phyloP scores from a whole-genome alignment of 1,140 invertebrate genomes.

The Heliconius eleuchia region DNA sequence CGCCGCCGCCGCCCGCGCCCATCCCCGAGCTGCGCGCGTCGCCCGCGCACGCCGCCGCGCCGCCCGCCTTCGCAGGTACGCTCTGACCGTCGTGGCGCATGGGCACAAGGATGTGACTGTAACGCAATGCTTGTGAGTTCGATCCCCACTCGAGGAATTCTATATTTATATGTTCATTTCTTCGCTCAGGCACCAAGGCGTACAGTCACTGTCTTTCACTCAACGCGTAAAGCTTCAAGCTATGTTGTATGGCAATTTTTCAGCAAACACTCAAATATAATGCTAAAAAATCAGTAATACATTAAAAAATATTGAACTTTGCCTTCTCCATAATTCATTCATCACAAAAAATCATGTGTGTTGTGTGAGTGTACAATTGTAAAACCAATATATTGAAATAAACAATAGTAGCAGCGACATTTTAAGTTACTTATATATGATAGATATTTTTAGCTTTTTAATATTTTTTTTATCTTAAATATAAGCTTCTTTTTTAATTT shows the following conservation, averaged over 20 bases:
- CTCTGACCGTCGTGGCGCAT: background rate
- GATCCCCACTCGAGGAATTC: too few species aligned
- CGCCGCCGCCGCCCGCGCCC: slow-evolving; percentile 86
- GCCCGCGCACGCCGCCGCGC: slow-evolving; percentile 74
- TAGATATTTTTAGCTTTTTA: slow-evolving; percentile 8
- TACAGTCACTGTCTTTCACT: too few species aligned
- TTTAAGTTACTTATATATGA: background rate
- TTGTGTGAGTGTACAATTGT: slow-evolving; percentile 18
- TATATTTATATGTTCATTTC: too few species aligned
- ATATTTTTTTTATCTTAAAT: background rate
- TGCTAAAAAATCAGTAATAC: background rate
- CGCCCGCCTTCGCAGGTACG: slow-evolving; percentile 74
- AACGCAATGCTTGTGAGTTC: too few species aligned
- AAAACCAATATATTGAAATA: too few species aligned
- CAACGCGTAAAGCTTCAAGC: too few species aligned
- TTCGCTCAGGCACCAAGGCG: too few species aligned
- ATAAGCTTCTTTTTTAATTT: slow-evolving; percentile 2
- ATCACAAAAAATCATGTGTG: slow-evolving; percentile 24
- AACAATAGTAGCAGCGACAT: background rate
- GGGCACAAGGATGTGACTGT: too few species aligned
- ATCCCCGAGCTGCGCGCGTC: slow-evolving; percentile 93
- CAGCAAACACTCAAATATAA: background rate
- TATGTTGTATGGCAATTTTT: background rate
- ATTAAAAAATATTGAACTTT: slow-evolving; percentile 1
- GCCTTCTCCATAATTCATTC: slow-evolving; percentile 29